Evolutionary conservation across 2,113 vertebrate genomes (phyloP).

Genomic region (Ivindomyrus marchei): DNA sequence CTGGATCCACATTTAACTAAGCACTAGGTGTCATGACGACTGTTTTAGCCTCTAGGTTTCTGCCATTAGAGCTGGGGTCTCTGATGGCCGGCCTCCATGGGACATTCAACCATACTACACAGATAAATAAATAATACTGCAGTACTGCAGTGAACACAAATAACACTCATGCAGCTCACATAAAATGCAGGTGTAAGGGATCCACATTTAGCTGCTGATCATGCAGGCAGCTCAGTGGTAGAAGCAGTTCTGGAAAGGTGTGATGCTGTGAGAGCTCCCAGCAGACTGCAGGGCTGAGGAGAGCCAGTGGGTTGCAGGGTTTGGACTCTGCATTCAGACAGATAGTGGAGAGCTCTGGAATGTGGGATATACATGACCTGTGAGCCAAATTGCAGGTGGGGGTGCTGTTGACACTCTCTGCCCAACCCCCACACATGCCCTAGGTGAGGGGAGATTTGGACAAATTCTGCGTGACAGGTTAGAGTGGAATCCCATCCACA

Average conservation of each 20-base stretch:
- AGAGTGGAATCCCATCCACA: neutral
- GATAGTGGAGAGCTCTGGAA: neutral
- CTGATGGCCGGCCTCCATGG: neutral
- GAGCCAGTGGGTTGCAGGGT: neutral
- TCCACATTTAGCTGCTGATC: neutral
- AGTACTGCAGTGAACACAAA: neutral
- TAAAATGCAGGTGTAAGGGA: neutral
- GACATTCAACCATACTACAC: neutral
- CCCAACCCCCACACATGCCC: neutral
- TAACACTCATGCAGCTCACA: neutral
- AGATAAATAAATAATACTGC: neutral
- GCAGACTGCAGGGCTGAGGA: neutral
- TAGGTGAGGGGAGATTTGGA: neutral
- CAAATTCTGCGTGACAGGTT: neutral
- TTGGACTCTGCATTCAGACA: neutral
- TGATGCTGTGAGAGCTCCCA: neutral
- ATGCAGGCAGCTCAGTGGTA: neutral
- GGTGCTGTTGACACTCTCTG: neutral
- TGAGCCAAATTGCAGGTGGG: neutral
- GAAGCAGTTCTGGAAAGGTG: neutral
- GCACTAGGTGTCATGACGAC: neutral
- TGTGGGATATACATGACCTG: neutral
- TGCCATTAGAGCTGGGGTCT: neutral
- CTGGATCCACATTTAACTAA: neutral
- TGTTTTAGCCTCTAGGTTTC: neutral